Conservation (phyloP, 2,113 vertebrate species). For the Climacteris rufus region DNA sequence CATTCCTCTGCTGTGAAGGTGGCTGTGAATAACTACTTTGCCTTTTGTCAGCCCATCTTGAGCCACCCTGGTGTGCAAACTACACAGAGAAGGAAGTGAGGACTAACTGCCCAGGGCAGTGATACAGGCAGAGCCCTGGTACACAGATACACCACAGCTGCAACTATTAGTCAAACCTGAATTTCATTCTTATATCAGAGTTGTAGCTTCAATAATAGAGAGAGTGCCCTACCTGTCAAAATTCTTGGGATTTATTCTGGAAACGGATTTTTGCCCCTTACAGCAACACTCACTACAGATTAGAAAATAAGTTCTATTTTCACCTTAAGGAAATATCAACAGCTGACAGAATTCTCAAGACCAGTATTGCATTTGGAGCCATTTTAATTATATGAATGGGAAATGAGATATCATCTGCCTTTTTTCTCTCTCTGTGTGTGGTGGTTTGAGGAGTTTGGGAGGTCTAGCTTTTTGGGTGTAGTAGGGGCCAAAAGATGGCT, state of each 20-base stretch:
- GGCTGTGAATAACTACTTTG: neutral
- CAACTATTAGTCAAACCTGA: rapidly evolving
- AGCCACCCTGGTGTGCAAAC: neutral
- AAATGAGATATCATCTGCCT: neutral
- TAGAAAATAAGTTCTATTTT: neutral
- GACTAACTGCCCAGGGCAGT: rapidly evolving
- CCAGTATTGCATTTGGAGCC: neutral
- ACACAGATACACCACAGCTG: neutral
- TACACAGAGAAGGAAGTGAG: neutral
- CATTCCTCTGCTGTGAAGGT: neutral
- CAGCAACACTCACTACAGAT: neutral
- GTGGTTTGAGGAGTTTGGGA: too few species aligned
- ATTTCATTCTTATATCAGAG: neutral
- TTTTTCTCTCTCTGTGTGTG: neutral
- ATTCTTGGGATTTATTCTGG: neutral
- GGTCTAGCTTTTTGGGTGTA: too few species aligned
- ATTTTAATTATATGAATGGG: neutral
- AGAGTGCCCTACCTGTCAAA: neutral
- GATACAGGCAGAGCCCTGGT: neutral
- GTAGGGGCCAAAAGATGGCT: too few species aligned
- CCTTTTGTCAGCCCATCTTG: neutral
- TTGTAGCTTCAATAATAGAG: neutral
- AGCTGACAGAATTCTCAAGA: neutral
- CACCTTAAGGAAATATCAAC: neutral
- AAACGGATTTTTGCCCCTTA: neutral